These are phyloP conservation scores for Atopsyche davidsoni DNA, from an alignment of 1,140 invertebrate species.

Conservation along the genomic window DNA sequence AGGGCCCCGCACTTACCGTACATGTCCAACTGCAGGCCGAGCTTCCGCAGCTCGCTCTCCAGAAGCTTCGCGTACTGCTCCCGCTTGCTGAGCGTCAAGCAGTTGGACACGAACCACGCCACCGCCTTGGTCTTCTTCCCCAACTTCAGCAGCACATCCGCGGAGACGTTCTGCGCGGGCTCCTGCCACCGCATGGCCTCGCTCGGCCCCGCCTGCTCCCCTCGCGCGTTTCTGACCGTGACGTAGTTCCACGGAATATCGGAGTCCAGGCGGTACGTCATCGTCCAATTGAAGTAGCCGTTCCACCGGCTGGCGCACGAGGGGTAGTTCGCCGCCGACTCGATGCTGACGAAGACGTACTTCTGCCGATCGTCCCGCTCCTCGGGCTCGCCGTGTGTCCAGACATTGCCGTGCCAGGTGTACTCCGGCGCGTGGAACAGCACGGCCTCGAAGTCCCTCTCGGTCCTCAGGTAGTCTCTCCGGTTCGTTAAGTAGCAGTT, in stretches of 20 bases:
- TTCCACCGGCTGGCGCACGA: conserved; percentile 36
- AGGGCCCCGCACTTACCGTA: no score
- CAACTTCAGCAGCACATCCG: conserved; percentile 34
- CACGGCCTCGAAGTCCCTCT: conserved; percentile 33
- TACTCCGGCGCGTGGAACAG: conserved; percentile 35
- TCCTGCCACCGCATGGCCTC: conserved; percentile 30
- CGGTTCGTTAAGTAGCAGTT: conserved; percentile 23
- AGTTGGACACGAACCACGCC: conserved; percentile 63
- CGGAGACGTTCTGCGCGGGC: conserved; percentile 34
- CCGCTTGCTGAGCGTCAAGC: conserved; percentile 47
- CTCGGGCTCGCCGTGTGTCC: conserved; percentile 25
- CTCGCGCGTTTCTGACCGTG: conserved; percentile 32
- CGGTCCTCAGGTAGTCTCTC: conserved; percentile 5
- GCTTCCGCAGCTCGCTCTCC: no score
- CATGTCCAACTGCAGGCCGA: no score
- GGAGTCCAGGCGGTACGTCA: conserved; percentile 58
- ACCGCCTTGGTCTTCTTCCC: conserved; percentile 42
- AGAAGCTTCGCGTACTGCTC: no score
- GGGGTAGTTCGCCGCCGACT: conserved; percentile 39
- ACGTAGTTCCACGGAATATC: conserved; percentile 54
- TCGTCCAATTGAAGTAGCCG: conserved; percentile 58
- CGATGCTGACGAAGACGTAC: conserved; percentile 38
- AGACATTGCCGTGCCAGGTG: conserved; percentile 12
- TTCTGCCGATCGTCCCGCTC: conserved; percentile 33
- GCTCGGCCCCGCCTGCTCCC: conserved; percentile 35